Evolutionary conservation across 2,113 vertebrate genomes (phyloP).

Genomic region (Gymnobelideus leadbeateri): DNA sequence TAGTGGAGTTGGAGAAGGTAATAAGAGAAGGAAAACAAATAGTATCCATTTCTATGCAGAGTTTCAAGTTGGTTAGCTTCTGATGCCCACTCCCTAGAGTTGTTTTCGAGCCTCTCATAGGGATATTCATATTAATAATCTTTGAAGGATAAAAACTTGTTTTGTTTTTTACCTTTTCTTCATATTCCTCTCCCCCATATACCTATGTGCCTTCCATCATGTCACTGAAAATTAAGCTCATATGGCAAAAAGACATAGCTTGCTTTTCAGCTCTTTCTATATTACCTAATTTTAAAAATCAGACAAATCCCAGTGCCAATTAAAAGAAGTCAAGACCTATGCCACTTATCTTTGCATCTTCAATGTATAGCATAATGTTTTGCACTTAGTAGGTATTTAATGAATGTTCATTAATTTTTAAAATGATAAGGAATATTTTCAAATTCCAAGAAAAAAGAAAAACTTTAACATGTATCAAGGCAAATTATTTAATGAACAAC

Average conservation of each 20-base stretch:
- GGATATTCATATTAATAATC: constrained; percentile 45
- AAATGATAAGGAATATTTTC: constrained; percentile 38
- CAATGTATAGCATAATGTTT: background rate
- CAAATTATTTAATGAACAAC: background rate
- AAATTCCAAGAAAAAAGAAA: constrained; percentile 15
- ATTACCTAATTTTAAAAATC: constrained; percentile 4
- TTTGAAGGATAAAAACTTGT: constrained; percentile 34
- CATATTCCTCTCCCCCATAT: constrained; percentile 10
- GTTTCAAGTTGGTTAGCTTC: constrained; percentile 24
- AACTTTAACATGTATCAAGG: background rate
- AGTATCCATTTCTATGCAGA: background rate
- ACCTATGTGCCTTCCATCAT: constrained; percentile 35
- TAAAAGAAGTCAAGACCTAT: background rate
- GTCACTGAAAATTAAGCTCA: constrained; percentile 19
- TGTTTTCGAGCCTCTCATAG: constrained; percentile 29
- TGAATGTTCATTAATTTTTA: background rate
- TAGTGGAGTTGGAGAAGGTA: background rate
- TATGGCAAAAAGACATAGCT: background rate
- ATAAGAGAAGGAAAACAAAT: constrained; percentile 49
- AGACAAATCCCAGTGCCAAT: constrained; percentile 47
- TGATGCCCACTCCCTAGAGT: background rate
- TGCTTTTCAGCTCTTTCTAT: constrained; percentile 35
- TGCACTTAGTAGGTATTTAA: background rate
- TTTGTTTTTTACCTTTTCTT: constrained; percentile 20
- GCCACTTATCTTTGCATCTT: background rate